Evolutionary conservation across 2,888 invertebrate species (phyloP).

Genomic region (Atethmia centrago): DNA sequence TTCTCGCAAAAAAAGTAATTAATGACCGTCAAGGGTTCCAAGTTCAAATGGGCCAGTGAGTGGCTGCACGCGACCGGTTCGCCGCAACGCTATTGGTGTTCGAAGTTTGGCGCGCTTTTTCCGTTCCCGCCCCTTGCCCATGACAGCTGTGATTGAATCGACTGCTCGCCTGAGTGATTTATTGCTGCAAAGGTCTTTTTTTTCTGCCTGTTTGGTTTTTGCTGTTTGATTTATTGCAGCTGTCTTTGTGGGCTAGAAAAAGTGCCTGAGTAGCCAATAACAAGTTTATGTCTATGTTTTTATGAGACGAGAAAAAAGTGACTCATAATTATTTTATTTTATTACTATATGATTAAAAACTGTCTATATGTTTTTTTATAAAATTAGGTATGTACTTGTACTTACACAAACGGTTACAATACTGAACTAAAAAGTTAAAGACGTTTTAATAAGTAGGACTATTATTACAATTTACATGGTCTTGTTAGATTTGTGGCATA

Average conservation of each 20-base stretch:
- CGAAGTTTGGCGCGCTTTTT: slow-evolving; percentile 88
- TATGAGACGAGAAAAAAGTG: slow-evolving; percentile 24
- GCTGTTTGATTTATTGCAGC: slow-evolving; percentile 82
- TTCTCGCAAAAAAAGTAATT: slow-evolving; percentile 73
- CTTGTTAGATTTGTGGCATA: slow-evolving; percentile 11
- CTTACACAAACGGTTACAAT: neutral
- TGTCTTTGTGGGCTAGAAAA: slow-evolving; percentile 65
- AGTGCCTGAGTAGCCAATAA: slow-evolving; percentile 56
- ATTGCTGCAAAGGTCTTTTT: slow-evolving; percentile 78
- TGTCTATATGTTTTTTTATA: neutral
- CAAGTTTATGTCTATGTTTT: slow-evolving; percentile 41
- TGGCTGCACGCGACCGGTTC: slow-evolving; percentile 75
- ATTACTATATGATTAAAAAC: slow-evolving; percentile 15
- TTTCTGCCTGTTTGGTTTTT: slow-evolving; percentile 77
- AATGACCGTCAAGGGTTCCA: slow-evolving; percentile 85
- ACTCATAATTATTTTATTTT: slow-evolving; percentile 1
- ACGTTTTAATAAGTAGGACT: no score
- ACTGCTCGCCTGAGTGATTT: slow-evolving; percentile 85
- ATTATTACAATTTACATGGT: neutral
- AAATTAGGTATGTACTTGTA: neutral
- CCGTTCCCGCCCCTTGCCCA: slow-evolving; percentile 85
- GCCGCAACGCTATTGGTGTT: slow-evolving; percentile 86
- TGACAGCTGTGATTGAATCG: slow-evolving; percentile 89
- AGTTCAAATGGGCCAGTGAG: slow-evolving; percentile 86
- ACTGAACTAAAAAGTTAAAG: no score